These are phyloP conservation scores for Syrista parreyssii DNA, from an alignment of 2,888 invertebrate species.

Conservation along the genomic window DNA sequence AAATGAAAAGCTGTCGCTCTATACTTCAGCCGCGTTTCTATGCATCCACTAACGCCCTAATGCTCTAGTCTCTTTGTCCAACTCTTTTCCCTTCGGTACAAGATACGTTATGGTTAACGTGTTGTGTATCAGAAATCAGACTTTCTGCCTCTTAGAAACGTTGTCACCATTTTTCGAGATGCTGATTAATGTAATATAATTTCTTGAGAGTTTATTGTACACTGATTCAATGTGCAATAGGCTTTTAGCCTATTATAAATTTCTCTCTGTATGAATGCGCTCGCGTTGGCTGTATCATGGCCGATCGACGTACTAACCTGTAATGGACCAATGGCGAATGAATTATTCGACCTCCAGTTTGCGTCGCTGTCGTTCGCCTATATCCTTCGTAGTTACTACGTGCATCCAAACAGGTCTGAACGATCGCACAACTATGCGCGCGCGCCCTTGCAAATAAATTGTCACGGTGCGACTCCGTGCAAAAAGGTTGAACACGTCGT, in stretches of 20 bases:
- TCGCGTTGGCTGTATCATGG: background rate
- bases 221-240: background rate
- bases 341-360: background rate
- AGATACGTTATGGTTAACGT: too few relatives aligned
- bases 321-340: background rate
- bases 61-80: too few relatives aligned
- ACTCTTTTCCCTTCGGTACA: too few relatives aligned
- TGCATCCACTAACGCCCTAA: too few relatives aligned
- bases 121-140: too few relatives aligned
- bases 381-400: background rate
- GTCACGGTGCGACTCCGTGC: background rate
- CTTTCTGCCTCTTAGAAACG: too few relatives aligned
- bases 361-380: background rate
- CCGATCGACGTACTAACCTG: background rate
- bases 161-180: background rate
- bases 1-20: too few relatives aligned
- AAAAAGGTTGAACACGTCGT: slow-evolving; percentile 46
- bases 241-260: background rate
- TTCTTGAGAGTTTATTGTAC: too few relatives aligned
- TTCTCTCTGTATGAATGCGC: background rate
- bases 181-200: fast-evolving
- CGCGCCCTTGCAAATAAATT: background rate
- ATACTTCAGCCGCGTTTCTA: too few relatives aligned
- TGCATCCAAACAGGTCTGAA: background rate
- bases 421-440: background rate